Base-by-base conservation (phyloP, 2,888 invertebrate species). In the Lapara coniferarum region DNA sequence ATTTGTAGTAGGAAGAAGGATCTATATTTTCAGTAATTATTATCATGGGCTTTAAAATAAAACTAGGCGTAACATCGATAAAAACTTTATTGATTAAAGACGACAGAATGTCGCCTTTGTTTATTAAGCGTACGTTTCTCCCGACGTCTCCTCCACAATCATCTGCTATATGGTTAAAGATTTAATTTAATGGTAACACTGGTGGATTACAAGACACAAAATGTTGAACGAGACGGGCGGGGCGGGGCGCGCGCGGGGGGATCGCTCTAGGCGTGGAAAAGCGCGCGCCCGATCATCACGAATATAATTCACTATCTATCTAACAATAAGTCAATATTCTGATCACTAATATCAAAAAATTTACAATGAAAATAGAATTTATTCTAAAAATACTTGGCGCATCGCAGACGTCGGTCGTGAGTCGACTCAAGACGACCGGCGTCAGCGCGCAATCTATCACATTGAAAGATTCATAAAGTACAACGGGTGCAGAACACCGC, bases 321-420 rank as follows among this genome's bases (percentile, higher is more conserved):
- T 93, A 93, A 90, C 90, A 87, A 87, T 90, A 89, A 90, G 84
- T 91, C 85, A 88, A 86, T 91, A 90, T 85, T 89, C 83, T 89
- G 91, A 91, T 89, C 81, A 78, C 92, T 92, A 92, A 89, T 92
- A 90, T 91, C 87, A 89, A 90, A 91, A 91, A 92, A 90, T 91
- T 90, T 92, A 93, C 93, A 93, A 87, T 92, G 91, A 93, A 93
- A 93, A 93, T 93, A 93, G 93, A 93, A 87, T 93, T 92, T 88
- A 92, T 84, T 93, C 93, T 93, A 93, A 91, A 93, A 91, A 91
- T 93, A 90, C 89, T 87, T 84, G 78, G 84, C 86, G 85, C 87
- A 78, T 81, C 77, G 82, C 89, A 78, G 83, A 84, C 89, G 90
- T 85, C 92, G 90, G 88, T 88, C 91, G 92, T 80, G 84, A 88